Base-by-base conservation (phyloP, 2,113 vertebrate genomes). In the Gulo gulo region DNA sequence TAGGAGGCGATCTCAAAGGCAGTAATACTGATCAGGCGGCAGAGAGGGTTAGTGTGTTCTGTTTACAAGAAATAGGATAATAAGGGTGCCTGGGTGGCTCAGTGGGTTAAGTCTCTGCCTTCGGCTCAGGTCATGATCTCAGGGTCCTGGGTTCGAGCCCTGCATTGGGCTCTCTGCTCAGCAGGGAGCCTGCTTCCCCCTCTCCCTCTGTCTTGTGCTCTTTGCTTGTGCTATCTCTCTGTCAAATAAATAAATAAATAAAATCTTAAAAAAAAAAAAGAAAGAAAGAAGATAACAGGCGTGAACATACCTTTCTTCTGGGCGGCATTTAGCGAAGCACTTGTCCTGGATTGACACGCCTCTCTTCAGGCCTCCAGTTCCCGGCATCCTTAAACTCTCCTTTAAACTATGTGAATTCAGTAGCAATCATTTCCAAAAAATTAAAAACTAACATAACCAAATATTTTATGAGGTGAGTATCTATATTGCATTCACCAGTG, bases 21-120 rank as follows among this genome's bases (percentile, higher is more conserved):
- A 11, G 4, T 45, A 55, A 78, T 6, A 0, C 13, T 13, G 5
- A 52, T 8, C 18, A 31, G 52, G 23, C 1, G n/a, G 26, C 26
- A 3, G 4, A 7, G 3, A 39, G 4, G 10, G 14, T 45, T 29
- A 4, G 42, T 76, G 9, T 45, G 21, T 85, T 71, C 29, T 20
- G 24, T 21, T 42, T 45, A 34, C 12, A 34, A 47, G 14, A 31
- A 80, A 34, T 4, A 14, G 6, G 34, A 2, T 7, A 39, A 13
- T 24, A 61, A 59, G 57, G 23, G 59, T 1, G 4, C 24, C 59
- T 26, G 23, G 59, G 24, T 2, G 24, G 10, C 24, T 61, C 57
- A 23, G 10, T 26, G 3, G 3, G 24, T 26, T 61, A 61, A 61
- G 59, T 1, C 3, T 12, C 59, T 26, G 59, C 59, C 59, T 61